Conservation (phyloP, 2,888 invertebrate genomes). For the Bombylius major region DNA sequence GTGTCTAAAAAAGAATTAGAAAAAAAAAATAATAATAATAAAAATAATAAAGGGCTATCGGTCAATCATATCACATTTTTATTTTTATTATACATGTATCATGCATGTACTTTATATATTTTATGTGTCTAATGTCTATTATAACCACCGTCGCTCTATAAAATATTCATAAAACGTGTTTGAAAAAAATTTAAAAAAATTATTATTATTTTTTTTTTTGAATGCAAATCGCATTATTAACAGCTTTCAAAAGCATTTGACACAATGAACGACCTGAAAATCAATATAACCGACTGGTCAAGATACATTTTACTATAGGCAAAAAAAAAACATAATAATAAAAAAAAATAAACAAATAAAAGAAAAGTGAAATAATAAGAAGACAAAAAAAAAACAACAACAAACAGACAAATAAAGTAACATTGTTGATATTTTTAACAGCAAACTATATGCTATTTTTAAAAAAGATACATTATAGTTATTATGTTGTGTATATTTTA, state of each 20-base stretch:
- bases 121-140: background rate
- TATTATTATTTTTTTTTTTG: too few relatives aligned
- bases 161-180: background rate
- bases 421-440: too few relatives aligned
- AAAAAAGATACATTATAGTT: too few relatives aligned
- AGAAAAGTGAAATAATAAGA: too few relatives aligned
- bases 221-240: slow-evolving; percentile 3
- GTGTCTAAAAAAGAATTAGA: too few relatives aligned
- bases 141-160: background rate
- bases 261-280: background rate
- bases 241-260: background rate
- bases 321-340: too few relatives aligned
- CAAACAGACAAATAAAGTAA: too few relatives aligned
- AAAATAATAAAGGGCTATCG: background rate
- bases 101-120: background rate
- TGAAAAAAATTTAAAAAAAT: background rate
- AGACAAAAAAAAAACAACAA: too few relatives aligned
- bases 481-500: too few relatives aligned
- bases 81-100: background rate
- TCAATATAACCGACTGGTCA: background rate
- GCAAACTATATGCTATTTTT: too few relatives aligned
- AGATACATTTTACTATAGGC: background rate
- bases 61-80: background rate
- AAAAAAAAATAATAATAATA: background rate
- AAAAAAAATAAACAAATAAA: too few relatives aligned